Evolutionary conservation across 2,797 vertebrate species (phyloP).

Genomic region (Merluccius polli): DNA sequence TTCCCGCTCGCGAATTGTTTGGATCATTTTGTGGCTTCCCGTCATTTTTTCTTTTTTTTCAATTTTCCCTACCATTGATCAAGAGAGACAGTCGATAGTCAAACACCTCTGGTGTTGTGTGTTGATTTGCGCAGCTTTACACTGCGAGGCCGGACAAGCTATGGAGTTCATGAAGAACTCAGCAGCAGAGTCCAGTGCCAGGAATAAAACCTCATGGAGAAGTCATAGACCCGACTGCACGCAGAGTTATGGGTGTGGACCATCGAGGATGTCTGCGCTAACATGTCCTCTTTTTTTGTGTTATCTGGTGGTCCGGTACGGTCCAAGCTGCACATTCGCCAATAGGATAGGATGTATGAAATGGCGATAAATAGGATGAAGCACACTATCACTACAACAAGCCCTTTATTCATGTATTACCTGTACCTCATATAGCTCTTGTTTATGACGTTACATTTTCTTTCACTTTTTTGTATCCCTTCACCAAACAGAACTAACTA

Average conservation of each 20-base stretch:
- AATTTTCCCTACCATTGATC: not conserved
- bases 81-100: not conserved
- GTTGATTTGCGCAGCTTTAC: not conserved
- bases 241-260: not conserved
- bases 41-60: slow-evolving; percentile 23
- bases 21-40: not conserved
- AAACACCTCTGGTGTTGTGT: not conserved
- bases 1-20: slow-evolving; percentile 17
- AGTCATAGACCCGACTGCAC: not conserved
- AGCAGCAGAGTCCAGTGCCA: not conserved
- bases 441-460: no score
- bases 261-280: not conserved
- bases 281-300: not conserved
- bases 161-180: not conserved
- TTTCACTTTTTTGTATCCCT: no score
- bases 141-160: not conserved
- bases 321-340: not conserved
- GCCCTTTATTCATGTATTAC: not conserved
- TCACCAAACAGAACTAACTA: no score
- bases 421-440: no score
- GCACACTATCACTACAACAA: not conserved
- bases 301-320: not conserved
- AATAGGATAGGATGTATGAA: no score
- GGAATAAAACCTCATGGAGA: not conserved
- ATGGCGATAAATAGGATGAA: not conserved